These are phyloP conservation scores for Pampusana beccarii DNA, from an alignment of 2,113 vertebrate genomes.

Conservation along the genomic window DNA sequence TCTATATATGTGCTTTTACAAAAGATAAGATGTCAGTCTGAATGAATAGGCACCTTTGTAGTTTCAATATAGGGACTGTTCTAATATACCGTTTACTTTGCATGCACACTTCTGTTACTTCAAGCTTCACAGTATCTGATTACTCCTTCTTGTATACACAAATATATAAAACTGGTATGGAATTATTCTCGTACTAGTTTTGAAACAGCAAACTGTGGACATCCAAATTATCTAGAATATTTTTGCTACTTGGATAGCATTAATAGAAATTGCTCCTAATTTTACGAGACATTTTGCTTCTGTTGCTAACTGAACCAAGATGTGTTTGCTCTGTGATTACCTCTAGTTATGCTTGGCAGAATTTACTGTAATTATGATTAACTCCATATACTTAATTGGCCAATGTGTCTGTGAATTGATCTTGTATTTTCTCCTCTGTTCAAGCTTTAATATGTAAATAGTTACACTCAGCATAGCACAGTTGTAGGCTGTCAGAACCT, in stretches of 20 bases:
- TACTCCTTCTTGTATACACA: not conserved
- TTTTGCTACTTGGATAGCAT: not conserved
- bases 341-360: slow-evolving; percentile 30
- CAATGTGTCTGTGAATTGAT: not conserved
- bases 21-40: not conserved
- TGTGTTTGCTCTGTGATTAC: slow-evolving; percentile 53
- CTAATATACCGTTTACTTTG: not conserved
- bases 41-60: not conserved
- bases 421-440: not conserved
- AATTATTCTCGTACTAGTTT: not conserved
- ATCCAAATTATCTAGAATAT: not conserved
- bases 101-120: not conserved
- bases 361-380: slow-evolving; percentile 58
- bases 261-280: not conserved
- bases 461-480: not conserved
- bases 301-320: slow-evolving; percentile 47
- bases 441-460: not conserved
- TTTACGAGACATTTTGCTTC: slow-evolving; percentile 15
- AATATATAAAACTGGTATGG: not conserved
- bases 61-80: not conserved
- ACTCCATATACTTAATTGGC: slow-evolving; percentile 1
- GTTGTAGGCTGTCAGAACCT: not conserved
- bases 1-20: not conserved
- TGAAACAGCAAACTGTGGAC: not conserved
- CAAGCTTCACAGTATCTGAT: not conserved